Evolutionary conservation across 2,113 vertebrate species (phyloP).

Genomic region (Cygnus buccinator): DNA sequence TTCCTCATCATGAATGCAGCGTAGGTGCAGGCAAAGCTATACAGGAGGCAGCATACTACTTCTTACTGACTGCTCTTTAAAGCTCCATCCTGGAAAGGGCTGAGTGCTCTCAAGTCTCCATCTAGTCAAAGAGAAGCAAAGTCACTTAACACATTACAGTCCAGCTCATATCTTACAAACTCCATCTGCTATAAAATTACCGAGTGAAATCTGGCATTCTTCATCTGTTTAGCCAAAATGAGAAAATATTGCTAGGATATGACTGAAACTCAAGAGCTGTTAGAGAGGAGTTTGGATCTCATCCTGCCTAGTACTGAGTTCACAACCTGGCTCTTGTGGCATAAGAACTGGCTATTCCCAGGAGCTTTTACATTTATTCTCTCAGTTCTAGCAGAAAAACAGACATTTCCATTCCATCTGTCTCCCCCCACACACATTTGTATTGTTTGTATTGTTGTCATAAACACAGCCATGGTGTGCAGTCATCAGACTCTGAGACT

Average conservation of each 20-base stretch:
- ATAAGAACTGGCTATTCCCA: neutral
- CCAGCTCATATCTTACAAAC: neutral
- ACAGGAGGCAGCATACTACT: neutral
- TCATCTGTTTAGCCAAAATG: neutral
- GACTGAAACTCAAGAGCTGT: neutral
- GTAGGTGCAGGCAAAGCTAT: neutral
- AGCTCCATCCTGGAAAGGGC: neutral
- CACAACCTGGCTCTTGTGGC: neutral
- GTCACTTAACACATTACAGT: neutral
- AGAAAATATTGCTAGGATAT: neutral
- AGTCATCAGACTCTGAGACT: neutral
- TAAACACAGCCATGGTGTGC: accelerated
- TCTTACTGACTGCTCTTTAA: neutral
- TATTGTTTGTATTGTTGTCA: neutral
- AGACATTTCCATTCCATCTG: neutral
- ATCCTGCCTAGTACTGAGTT: neutral
- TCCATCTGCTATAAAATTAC: neutral
- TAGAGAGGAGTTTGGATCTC: neutral
- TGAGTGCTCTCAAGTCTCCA: neutral
- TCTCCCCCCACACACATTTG: neutral
- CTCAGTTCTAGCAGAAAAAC: neutral
- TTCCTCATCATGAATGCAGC: neutral
- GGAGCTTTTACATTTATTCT: neutral
- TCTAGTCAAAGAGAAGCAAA: neutral
- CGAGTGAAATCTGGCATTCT: neutral